phyloP scores from a whole-genome alignment of 2,113 vertebrate species.

The Oreocharis arfaki region DNA sequence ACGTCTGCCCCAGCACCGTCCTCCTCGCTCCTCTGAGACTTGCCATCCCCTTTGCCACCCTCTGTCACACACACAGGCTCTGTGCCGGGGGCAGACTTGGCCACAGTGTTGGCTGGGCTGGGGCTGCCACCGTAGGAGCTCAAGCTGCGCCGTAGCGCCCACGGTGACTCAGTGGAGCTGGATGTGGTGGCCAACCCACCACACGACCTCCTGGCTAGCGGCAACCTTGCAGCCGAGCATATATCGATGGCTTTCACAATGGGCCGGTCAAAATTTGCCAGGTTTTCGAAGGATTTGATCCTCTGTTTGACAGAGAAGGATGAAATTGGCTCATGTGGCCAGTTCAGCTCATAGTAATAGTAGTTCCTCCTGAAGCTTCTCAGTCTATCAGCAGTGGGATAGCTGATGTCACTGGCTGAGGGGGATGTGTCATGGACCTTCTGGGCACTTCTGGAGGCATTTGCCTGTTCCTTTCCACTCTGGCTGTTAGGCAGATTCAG shows the following conservation, averaged over 20 bases:
- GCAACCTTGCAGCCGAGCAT: constrained; percentile 71
- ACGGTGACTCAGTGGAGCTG: constrained; percentile 15
- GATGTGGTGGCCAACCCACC: constrained; percentile 58
- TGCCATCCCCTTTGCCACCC: not conserved
- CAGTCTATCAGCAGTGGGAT: constrained; percentile 31
- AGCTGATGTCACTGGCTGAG: not conserved
- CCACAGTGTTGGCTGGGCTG: not conserved
- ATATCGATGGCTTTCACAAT: constrained; percentile 73
- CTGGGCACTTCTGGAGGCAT: not conserved
- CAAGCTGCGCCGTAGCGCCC: constrained; percentile 73
- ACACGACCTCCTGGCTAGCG: constrained; percentile 76
- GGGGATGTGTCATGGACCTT: not conserved
- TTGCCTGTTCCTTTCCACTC: constrained; percentile 20
- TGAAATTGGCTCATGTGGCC: constrained; percentile 76
- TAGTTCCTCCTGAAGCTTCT: constrained; percentile 72
- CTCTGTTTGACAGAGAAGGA: constrained; percentile 90
- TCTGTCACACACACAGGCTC: rapidly evolving
- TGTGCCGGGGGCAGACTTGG: constrained; percentile 44
- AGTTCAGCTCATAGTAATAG: constrained; percentile 75
- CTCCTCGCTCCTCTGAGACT: not conserved
- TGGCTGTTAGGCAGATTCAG: constrained; percentile 27
- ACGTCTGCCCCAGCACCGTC: rapidly evolving
- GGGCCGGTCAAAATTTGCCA: constrained; percentile 84
- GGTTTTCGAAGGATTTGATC: constrained; percentile 95
- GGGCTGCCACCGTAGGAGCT: constrained; percentile 77